Evolutionary conservation across 2,113 vertebrate species (phyloP).

Genomic region (Myrmecophaga tridactyla): DNA sequence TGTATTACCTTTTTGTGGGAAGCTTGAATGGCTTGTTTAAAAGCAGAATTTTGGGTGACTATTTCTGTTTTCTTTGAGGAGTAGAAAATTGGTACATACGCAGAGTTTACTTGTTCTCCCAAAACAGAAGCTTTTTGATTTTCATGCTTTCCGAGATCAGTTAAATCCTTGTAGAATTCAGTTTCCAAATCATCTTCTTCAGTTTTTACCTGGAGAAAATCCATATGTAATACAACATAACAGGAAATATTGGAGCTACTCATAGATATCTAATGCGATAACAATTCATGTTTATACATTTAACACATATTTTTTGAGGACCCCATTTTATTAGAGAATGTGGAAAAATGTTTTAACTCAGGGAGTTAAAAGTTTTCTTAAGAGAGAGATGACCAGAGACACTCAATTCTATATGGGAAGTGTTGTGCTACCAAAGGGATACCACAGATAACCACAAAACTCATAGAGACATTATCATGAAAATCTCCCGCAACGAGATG

Average conservation of each 20-base stretch:
- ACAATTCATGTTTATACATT: neutral
- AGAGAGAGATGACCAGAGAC: neutral
- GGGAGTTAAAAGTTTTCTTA: neutral
- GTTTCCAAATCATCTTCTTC: slow-evolving; percentile 84
- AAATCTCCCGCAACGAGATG: neutral
- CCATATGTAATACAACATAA: slow-evolving; percentile 1
- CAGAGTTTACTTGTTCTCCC: fast-evolving
- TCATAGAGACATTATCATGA: neutral
- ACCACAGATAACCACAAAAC: neutral
- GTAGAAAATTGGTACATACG: slow-evolving; percentile 75
- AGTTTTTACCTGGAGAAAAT: slow-evolving; percentile 82
- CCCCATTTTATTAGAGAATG: neutral
- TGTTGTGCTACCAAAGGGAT: neutral
- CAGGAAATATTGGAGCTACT: neutral
- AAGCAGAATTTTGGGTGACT: slow-evolving; percentile 50
- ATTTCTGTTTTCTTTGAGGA: neutral
- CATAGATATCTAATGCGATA: neutral
- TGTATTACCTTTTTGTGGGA: slow-evolving; percentile 86
- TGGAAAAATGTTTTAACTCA: neutral
- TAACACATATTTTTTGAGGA: neutral
- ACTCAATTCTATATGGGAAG: neutral
- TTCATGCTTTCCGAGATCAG: neutral
- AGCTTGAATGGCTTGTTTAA: slow-evolving; percentile 85
- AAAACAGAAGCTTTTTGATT: fast-evolving
- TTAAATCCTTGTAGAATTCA: slow-evolving; percentile 81